Conservation (phyloP, 2,797 vertebrate genomes). For the Chloroceryle amazona region DNA sequence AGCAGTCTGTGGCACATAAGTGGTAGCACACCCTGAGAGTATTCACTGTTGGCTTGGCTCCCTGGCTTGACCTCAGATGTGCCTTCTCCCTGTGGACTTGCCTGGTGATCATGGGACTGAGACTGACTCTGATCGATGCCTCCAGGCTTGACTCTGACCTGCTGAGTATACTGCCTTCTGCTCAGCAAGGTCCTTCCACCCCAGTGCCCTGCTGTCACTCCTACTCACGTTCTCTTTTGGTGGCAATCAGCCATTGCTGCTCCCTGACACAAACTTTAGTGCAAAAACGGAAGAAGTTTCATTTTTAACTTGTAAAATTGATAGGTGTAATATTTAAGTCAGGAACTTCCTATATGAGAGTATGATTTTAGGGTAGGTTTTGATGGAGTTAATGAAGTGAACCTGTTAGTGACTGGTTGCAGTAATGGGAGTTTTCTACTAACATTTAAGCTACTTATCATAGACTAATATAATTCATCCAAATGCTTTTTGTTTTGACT, state of each 20-base stretch:
- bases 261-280: not conserved
- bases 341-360: not conserved
- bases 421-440: not conserved
- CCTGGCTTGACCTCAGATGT: not conserved
- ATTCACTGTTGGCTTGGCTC: not conserved
- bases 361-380: not conserved
- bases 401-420: not conserved
- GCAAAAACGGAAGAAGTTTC: not conserved
- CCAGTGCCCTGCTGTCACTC: not conserved
- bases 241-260: not conserved
- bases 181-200: not conserved
- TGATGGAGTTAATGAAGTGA: not conserved
- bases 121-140: not conserved
- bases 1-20: not conserved
- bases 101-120: not conserved
- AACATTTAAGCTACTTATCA: not conserved
- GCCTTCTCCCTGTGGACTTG: not conserved
- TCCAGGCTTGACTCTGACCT: not conserved
- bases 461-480: not conserved
- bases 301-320: not conserved
- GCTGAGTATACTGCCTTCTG: not conserved
- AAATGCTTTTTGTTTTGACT: not conserved
- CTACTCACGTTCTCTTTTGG: fast-evolving
- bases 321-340: not conserved
- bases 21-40: not conserved